Conservation (phyloP, 2,797 vertebrate genomes). For the Phataginus tricuspis region DNA sequence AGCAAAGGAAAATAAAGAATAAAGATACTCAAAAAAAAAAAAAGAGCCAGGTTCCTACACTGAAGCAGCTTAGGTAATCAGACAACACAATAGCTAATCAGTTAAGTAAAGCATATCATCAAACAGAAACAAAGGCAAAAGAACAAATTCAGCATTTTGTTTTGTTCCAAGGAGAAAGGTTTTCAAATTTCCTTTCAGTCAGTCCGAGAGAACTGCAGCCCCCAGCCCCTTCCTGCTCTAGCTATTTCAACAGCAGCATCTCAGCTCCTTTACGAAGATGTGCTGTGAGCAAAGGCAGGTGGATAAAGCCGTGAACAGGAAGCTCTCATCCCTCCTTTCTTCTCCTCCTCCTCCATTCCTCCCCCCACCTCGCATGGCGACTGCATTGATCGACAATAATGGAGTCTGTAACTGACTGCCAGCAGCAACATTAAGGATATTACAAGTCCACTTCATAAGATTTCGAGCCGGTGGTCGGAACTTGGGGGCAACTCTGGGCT, state of each 20-base stretch:
- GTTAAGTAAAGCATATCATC: constrained; percentile 77
- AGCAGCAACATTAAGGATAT: constrained; percentile 85
- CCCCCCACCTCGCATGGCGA: constrained; percentile 86
- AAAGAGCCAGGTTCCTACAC: constrained; percentile 79
- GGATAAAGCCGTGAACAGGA: constrained; percentile 89
- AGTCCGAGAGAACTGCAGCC: constrained; percentile 66
- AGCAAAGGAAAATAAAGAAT: constrained; percentile 71
- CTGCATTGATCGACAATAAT: constrained; percentile 90
- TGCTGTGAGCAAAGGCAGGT: constrained; percentile 88
- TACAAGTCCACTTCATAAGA: constrained; percentile 83
- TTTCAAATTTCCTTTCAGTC: constrained; percentile 79
- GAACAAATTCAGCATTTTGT: constrained; percentile 83
- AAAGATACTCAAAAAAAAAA: constrained; percentile 65
- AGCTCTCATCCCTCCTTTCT: constrained; percentile 86
- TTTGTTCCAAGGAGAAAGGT: constrained; percentile 83
- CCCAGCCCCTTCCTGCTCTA: constrained; percentile 81
- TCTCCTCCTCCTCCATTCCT: constrained; percentile 71
- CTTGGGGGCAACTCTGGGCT: constrained; percentile 78
- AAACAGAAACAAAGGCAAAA: constrained; percentile 77
- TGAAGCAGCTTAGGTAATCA: constrained; percentile 74
- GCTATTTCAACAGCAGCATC: constrained; percentile 84
- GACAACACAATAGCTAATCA: constrained; percentile 82
- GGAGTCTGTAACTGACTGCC: constrained; percentile 86
- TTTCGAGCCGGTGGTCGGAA: constrained; percentile 75
- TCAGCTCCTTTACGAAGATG: constrained; percentile 83